Percentiles rank a stretch among this genome's conserved stretches.
These are phyloP conservation scores for Pogonomyrmex barbatus DNA, from an alignment of 1,140 invertebrate species.

Conservation along the genomic window DNA sequence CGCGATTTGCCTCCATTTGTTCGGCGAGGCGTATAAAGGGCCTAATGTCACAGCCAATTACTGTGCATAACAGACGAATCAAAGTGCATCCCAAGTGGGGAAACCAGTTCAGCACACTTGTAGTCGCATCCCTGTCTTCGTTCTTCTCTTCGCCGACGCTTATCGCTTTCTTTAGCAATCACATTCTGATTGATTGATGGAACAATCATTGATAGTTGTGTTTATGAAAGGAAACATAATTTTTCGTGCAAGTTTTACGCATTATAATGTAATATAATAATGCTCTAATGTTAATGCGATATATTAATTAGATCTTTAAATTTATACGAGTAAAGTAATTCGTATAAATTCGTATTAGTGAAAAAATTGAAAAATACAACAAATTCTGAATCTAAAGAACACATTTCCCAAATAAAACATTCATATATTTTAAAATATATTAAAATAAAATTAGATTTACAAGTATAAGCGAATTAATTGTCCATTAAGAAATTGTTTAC, in stretches of 20 bases:
- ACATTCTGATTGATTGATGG: conserved; percentile 6
- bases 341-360: background rate
- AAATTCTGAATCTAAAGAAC: background rate
- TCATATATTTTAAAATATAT: background rate
- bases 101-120: conserved; percentile 73
- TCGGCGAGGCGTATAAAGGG: conserved; percentile 55
- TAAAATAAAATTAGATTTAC: background rate
- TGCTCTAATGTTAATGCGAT: background rate
- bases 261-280: background rate
- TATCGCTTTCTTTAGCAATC: conserved; percentile 23
- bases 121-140: conserved; percentile 54
- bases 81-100: conserved; percentile 64
- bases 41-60: conserved; percentile 72
- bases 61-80: conserved; percentile 71
- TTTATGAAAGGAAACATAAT: background rate
- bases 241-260: background rate
- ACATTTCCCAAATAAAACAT: background rate
- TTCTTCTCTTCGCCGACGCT: background rate
- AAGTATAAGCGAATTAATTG: conserved; percentile 2
- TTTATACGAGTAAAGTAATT: background rate
- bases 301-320: background rate
- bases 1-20: conserved; percentile 73
- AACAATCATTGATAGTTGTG: conserved; percentile 21
- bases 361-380: background rate
- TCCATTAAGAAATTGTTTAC: background rate